These are phyloP conservation scores for Apocrypta bakeri DNA, from an alignment of 1,140 invertebrate genomes.

Conservation along the genomic window DNA sequence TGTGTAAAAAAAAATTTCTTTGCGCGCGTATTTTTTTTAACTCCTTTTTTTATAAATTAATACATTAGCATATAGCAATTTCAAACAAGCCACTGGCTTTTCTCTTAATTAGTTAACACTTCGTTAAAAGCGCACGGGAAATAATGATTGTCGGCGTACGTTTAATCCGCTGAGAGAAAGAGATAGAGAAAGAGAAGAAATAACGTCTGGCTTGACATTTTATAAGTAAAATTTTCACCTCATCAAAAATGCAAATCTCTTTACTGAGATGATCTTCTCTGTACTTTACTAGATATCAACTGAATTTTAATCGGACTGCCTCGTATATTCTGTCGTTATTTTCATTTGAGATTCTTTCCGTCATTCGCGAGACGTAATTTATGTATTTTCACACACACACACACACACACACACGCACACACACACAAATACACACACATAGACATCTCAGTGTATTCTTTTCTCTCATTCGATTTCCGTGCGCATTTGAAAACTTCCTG, in stretches of 20 bases:
- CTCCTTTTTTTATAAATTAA: too few relatives aligned
- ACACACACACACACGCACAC: background rate
- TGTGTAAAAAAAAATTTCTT: too few relatives aligned
- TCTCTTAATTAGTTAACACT: slow-evolving; percentile 21
- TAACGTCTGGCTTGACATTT: background rate
- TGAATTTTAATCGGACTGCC: background rate
- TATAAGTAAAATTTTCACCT: slow-evolving; percentile 34
- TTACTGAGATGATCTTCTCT: background rate
- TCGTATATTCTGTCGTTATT: background rate
- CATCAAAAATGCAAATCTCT: slow-evolving; percentile 15
- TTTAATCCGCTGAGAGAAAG: background rate
- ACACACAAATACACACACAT: background rate
- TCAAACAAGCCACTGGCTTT: background rate
- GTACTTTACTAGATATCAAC: background rate
- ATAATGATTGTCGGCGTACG: background rate
- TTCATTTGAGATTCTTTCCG: background rate
- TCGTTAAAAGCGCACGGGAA: slow-evolving; percentile 5
- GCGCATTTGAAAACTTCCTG: background rate
- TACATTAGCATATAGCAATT: slow-evolving; percentile 10
- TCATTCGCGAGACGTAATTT: background rate
- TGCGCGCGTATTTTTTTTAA: too few relatives aligned
- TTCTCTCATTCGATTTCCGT: background rate
- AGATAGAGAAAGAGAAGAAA: background rate
- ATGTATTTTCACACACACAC: background rate
- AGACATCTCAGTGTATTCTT: background rate